Base-by-base conservation (phyloP, 2,888 invertebrate genomes). In the Bruchidius siliquastri region DNA sequence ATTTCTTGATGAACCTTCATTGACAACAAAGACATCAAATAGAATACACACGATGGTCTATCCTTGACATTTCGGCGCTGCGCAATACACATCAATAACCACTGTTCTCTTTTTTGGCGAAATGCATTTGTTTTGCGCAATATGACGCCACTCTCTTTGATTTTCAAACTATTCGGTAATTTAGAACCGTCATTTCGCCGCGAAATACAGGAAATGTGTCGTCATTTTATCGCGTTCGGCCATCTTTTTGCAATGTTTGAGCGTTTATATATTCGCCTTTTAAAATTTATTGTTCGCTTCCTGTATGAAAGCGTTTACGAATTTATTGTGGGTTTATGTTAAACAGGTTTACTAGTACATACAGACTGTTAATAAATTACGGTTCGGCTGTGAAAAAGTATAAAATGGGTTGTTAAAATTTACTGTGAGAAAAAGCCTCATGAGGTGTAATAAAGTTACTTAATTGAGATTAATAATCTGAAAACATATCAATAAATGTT, bases 161-260 rank as follows among this genome's bases (percentile, higher is more conserved):
- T 49, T 49, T 49, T 49, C 1, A 13, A 30, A 49, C 18, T 49
- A 49, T 49, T 49, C 13, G 8, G 49, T 49, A 49, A 49, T 49
- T 49, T 49, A 49, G 49, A 18, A 49, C 10, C 49, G 13, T 49
- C 49, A 13, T 49, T 49, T 49, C 49, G 18, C 13, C 18, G 49
- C 49, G 18, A 49, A 49, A 49, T 13, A 49, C 49, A 49, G 49
- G 49, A 49, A 49, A 74, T 72, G 70, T 76, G 72, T 74, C 73
- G 70, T 73, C 74, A 73, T 66, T 76, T 70, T 71, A 74, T 74
- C 73, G 69, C 72, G 22, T 66, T 68, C 73, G 71, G 70, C 74
- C 73, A 73, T 68, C 73, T 76, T 74, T 76, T 76, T 74, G 76
- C 76, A 76, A 76, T 76, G 72, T 76, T 74, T 76, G 72, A 74